phyloP scores from a whole-genome alignment of 2,797 vertebrate species.

The Takifugu ocellatus region DNA sequence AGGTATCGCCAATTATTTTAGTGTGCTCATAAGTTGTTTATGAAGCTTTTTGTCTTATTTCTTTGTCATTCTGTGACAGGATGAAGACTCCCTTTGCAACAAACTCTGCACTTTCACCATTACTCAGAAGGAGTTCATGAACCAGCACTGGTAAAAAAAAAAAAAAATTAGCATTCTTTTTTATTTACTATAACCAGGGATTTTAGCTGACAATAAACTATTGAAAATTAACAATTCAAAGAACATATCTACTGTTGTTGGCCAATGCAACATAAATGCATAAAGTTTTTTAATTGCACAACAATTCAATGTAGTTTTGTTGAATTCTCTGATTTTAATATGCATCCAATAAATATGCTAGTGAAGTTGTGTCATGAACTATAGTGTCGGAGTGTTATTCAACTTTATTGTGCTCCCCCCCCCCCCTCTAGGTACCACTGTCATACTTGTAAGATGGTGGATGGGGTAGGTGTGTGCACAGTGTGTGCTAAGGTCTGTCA shows the following conservation, averaged over 20 bases:
- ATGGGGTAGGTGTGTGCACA: constrained; percentile 98
- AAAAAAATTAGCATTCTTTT: not conserved
- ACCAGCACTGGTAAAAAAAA: constrained; percentile 90
- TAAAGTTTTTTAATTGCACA: not conserved
- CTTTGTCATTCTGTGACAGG: constrained; percentile 71
- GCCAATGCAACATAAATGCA: not conserved
- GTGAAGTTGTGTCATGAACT: constrained; percentile 2
- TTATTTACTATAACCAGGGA: no score
- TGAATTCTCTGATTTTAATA: no score
- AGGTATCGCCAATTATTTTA: no score
- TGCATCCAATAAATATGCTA: not conserved
- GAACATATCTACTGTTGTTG: not conserved
- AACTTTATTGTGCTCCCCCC: constrained; percentile 37
- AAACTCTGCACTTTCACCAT: constrained; percentile 99
- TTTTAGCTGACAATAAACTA: constrained; percentile 6
- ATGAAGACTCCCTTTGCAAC: constrained; percentile 99
- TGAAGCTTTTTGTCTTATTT: not conserved
- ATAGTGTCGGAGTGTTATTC: constrained; percentile 11
- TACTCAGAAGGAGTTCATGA: constrained; percentile 99
- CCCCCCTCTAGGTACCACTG: constrained; percentile 91
- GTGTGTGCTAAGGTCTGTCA: constrained; percentile 99
- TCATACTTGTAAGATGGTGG: constrained; percentile 99
- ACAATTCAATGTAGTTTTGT: no score
- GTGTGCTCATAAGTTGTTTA: not conserved
- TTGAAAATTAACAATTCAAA: not conserved